Evolutionary conservation across 2,113 vertebrate species (phyloP), one percentile per base, ranked within the genome.

Genomic region (Macquaria ambigua): DNA sequence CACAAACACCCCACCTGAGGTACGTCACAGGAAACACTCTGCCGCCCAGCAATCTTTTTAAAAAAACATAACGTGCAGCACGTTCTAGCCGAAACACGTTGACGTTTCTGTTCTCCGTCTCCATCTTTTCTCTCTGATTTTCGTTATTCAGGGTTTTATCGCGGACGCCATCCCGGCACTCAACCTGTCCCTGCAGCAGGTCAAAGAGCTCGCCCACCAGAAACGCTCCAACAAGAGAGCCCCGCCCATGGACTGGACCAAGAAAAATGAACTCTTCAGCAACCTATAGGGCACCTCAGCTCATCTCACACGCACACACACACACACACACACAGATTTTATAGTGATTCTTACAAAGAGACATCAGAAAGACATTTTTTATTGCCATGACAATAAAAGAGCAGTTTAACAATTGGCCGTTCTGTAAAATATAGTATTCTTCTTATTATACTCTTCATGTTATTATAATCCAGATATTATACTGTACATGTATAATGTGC

Each of bases 221-320:
- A 99, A 99, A 79, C 97, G 98, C 69, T 96, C 97, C 92, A 98
- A 96, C 95, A 99, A 98, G 89, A 96, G 94, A 86, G 98, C 98
- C 15, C 98, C 98, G 0, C 95, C 96, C 88, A 99, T 99, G 98
- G 98, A 99, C 97, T 99, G 98, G 98, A 99, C 96, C 97, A 99
- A 98, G 97, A 98, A 99, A 94, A 99, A 99, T 0, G 98, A 99
- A 93, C 97, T 99, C 72, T 99, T 99, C 91, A 97, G 98, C 94
- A 99, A 98, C 90, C 96, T 99, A 93, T 99, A 96, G 92, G 86
- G 3, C 2, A 12, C 50, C 25, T 68, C 69, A 53, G 72, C 82
- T 39, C 11, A 62, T 14, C 25, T 83, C 78, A 55, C 62, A 53
- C 28, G 68, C 77, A 76, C 68, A 74, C 68, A 82, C 79, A 79